Conservation (phyloP, 1,140 invertebrate genomes). For the Ectropis grisescens region DNA sequence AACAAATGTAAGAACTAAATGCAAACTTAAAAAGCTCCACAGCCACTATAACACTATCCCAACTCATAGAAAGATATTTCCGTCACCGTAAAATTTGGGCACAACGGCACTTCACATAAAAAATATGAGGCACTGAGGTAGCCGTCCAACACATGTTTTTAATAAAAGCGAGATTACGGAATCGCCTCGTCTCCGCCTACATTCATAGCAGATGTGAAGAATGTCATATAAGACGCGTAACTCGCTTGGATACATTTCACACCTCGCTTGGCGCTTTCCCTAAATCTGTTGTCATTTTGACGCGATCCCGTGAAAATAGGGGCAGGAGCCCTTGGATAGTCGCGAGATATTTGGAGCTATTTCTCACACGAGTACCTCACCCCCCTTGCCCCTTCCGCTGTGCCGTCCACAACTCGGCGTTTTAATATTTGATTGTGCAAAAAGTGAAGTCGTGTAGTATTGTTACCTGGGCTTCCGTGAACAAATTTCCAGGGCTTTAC, state of each 20-base stretch:
- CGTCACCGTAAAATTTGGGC: too few species aligned
- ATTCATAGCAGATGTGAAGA: constrained; percentile 52
- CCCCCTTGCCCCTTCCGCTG: constrained; percentile 3
- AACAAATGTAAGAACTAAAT: too few species aligned
- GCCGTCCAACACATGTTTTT: too few species aligned
- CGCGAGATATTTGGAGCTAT: constrained; percentile 54
- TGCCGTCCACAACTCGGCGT: constrained; percentile 18
- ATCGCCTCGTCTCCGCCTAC: constrained; percentile 49
- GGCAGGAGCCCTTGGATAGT: constrained; percentile 52
- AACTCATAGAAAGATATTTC: too few species aligned
- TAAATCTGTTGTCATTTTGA: constrained; percentile 65
- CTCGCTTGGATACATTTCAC: constrained; percentile 61
- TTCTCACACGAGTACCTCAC: constrained; percentile 38
- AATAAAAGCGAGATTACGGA: constrained; percentile 59
- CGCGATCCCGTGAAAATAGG: constrained; percentile 56
- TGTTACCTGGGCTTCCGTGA: constrained; percentile 19
- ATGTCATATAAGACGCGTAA: constrained; percentile 60
- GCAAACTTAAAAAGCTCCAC: too few species aligned
- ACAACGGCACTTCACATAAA: too few species aligned
- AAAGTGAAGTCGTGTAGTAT: constrained; percentile 50
- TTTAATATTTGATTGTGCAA: constrained; percentile 56
- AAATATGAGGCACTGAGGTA: too few species aligned
- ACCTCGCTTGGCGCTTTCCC: constrained; percentile 61
- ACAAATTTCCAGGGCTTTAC: too few species aligned
- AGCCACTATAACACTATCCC: too few species aligned